Conservation (phyloP, 2,797 vertebrate species). For the Semaprochilodus insignis region DNA sequence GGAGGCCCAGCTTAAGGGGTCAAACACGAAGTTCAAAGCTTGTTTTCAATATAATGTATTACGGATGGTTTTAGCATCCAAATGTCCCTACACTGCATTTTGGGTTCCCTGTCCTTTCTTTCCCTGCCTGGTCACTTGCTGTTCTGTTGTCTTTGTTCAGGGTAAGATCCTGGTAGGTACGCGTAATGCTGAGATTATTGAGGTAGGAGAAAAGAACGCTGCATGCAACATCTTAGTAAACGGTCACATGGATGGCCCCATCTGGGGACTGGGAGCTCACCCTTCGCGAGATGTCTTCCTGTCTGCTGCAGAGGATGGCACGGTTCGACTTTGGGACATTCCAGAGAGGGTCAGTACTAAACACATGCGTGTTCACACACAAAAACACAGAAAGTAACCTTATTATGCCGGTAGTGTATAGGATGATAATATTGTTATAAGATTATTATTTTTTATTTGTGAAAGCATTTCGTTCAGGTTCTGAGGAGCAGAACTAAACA, state of each 20-base stretch:
- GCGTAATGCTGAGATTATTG: slow-evolving; percentile 94
- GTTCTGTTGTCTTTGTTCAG: slow-evolving; percentile 69
- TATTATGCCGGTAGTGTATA: not conserved
- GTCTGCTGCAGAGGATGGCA: slow-evolving; percentile 95
- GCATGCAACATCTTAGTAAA: slow-evolving; percentile 95
- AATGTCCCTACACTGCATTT: no score
- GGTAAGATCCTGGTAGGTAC: slow-evolving; percentile 97
- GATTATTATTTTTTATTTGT: not conserved
- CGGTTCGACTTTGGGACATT: slow-evolving; percentile 96
- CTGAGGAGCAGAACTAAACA: not conserved
- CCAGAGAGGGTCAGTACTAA: slow-evolving; percentile 87
- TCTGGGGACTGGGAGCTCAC: slow-evolving; percentile 93
- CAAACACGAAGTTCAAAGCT: no score
- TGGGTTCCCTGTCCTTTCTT: not conserved
- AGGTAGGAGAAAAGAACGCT: slow-evolving; percentile 97
- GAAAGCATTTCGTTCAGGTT: not conserved
- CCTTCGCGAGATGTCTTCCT: slow-evolving; percentile 94
- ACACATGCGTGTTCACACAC: not conserved
- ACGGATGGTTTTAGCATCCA: no score
- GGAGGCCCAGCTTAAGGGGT: no score
- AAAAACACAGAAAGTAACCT: not conserved
- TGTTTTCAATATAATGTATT: no score
- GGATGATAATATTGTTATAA: not conserved
- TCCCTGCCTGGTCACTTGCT: not conserved
- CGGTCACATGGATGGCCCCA: slow-evolving; percentile 93